Evolutionary conservation across 2,113 vertebrate genomes (phyloP), one percentile per base, ranked within the genome.

Genomic region (Eulemur macaco): DNA sequence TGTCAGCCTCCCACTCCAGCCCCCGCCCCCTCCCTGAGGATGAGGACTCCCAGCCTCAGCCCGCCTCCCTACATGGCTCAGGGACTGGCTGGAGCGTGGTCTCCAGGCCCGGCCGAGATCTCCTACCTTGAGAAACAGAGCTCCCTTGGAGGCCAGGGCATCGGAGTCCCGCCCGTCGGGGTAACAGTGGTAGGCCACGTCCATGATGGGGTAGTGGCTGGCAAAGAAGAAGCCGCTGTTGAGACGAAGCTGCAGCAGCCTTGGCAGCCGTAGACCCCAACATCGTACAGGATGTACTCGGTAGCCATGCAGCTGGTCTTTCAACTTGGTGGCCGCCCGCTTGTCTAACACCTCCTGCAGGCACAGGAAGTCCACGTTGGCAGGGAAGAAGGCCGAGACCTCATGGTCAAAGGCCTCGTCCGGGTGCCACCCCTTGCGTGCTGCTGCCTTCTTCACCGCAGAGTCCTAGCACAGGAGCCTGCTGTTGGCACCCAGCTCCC

Each of bases 271-370:
- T 99, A 99, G 94, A 99, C 98, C 85, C 99, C 99, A 3, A 99
- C 99, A 8, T 99, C 99, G 0, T 99, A 99, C 94, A 99, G 98
- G 90, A 99, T 98, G 91, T 99, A 99, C 66, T 99, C 99, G 86
- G 97, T 99, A 99, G 97, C 99, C 99, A 8, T 99, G 99, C 86
- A 99, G 98, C 98, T 99, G 99, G 37, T 98, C 98, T 98, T 99
- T 99, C 98, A 99, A 99, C 88, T 99, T 99, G 68, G 99, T 99
- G 0, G 99, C 99, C 0, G 99, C 99, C 58, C 99, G 99, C 97
- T 99, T 99, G 98, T 99, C 99, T 69, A 99, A 99, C 95, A 99
- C 99, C 98, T 99, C 99, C 99, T 99, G 99, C 92, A 99, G 98
- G 96, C 99, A 99, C 97, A 99, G 99, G 98, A 99, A 99, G 98